A percentile compares a stretch with the other conserved stretches of the same genome.
Evolutionary conservation across 2,797 vertebrate species (phyloP).

Genomic region (Myiotriccus ornatus): DNA sequence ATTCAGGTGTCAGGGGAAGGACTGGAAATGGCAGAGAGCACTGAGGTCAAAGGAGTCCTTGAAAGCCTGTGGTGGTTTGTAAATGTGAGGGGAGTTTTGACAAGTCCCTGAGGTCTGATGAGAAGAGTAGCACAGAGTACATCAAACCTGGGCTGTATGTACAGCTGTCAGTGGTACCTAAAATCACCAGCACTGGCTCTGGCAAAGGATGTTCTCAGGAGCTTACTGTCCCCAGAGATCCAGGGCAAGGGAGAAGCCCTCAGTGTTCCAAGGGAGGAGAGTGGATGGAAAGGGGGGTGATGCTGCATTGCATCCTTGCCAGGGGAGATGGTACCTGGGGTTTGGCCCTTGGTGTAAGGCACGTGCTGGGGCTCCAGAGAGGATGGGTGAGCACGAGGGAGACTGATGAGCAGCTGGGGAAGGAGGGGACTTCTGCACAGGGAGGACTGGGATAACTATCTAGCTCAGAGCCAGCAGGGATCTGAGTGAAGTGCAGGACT

Average conservation of each 20-base stretch:
- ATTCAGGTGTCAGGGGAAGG: neutral
- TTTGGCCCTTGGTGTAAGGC: neutral
- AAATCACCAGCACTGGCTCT: neutral
- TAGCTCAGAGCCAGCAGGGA: neutral
- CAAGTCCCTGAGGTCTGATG: neutral
- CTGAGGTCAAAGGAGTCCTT: neutral
- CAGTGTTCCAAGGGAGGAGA: neutral
- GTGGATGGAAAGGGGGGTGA: neutral
- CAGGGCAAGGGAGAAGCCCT: neutral
- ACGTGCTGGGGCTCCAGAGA: fast-evolving
- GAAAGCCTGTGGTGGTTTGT: neutral
- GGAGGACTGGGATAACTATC: neutral
- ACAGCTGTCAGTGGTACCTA: neutral
- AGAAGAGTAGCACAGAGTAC: no score
- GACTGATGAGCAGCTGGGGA: neutral
- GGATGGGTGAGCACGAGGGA: neutral
- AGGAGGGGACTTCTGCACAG: neutral
- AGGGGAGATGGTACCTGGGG: fast-evolving
- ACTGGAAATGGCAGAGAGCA: neutral
- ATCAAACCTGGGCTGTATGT: fast-evolving
- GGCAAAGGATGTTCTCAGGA: neutral
- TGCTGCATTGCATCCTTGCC: fast-evolving
- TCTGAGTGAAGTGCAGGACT: neutral
- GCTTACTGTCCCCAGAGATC: neutral
- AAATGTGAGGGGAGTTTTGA: neutral